Base-by-base conservation (phyloP, 2,113 vertebrate genomes). In the Marmota flaviventris region DNA sequence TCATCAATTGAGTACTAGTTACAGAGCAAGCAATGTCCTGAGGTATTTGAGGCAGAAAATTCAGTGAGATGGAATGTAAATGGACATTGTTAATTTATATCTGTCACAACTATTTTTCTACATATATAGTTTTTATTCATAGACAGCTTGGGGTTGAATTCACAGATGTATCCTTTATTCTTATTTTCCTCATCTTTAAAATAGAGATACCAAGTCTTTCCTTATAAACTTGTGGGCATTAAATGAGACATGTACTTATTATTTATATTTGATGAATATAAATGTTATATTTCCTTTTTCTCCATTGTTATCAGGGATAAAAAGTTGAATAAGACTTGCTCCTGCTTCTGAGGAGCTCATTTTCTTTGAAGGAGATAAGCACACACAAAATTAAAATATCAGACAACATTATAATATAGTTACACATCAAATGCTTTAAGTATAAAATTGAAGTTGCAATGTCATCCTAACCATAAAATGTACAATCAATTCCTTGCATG, bases 311-410 rank as follows among this genome's bases (percentile, higher is more conserved):
- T 76, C 8, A 58, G 39, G 34, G 10, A 0, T 18, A 48, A 45
- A 81, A 53, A 51, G 8, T 77, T 90, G 61, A 85, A 34, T 56
- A 61, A 39, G 11, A 88, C 9, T 22, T 24, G 5, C 13, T 84
- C 53, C 45, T 85, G n/a, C 5, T 53, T 88, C 72, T 70, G 9
- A 76, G 22, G 53, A 65, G 34, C 70, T 87, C n/a, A 73, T 45
- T 78, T 78, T 73, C 63, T 77, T 93, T 93, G 69, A 94, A 22
- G 11, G 20, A 51, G 29, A 87, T 12, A 85, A 67, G 34, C 11
- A 91, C 8, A 73, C 6, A 73, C 29, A 48, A 72, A 88, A 90
- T 53, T 34, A 97, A 76, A 90, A 61, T 45, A 87, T 72, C 48
- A 27, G 34, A 81, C 9, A 70, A 48, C 65, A 61, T 39, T 73